Evolutionary conservation across 2,113 vertebrate genomes (phyloP), one percentile per base, ranked within the genome.

Genomic region (Antigone vipio): DNA sequence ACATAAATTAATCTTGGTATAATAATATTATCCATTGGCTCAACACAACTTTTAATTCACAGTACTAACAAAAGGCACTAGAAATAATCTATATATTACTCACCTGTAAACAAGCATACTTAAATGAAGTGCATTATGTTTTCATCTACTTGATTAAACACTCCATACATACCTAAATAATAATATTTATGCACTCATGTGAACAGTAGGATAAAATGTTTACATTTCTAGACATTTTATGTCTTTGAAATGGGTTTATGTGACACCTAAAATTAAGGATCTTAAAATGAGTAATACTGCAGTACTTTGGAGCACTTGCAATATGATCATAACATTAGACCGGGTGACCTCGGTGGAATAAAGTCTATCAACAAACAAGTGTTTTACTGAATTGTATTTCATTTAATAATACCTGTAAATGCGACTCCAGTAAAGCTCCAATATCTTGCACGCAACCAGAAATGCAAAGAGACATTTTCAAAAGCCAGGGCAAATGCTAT

Each of bases 391-490:
- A n/a, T 7, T 0, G 1, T 32, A 38, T 85, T 93, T 80, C 91
- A 79, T 11, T 72, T 88, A 82, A 35, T 50, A 73, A 85, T 60
- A 88, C 84, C 92, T 94, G 88, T 49, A 94, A 93, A 88, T 32
- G 62, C 5, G 66, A 49, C 79, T 81, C 69, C 67, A 45, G 74
- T 45, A 81, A 12, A 89, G 93, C 89, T 92, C 76, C 42, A 58
- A 2, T 9, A 58, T 93, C 74, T 63, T 11, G 56, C 75, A 89
- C 26, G 2, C 5, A 30, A 40, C 56, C 79, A 68, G 92, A 95
- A 94, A 96, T 88, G 83, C 95, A 91, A 88, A 93, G 96, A 97
- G 97, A 98, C 97, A 16, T 93, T 91, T 97, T 74, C 94, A 93
- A 97, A 97, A 96, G 94, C 93, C 63, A 38, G 95, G 96, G 95